Conservation (phyloP, 2,888 invertebrate species). For the Terebella lapidaria region DNA sequence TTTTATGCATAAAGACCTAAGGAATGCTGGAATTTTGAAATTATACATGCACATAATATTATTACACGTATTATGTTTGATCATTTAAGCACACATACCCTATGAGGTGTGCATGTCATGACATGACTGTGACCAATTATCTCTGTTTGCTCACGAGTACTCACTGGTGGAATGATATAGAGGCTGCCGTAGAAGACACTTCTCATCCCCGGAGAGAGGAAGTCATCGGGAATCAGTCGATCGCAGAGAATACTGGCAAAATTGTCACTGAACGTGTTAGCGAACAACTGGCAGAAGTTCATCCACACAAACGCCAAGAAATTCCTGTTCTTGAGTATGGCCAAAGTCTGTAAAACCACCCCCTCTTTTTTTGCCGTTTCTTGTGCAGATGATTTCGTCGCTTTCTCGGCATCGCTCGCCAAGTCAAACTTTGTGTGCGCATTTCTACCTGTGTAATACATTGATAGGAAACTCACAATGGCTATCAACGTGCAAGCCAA, state of each 20-base stretch:
- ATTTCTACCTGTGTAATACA: conserved; percentile 38
- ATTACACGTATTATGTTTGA: too few species aligned
- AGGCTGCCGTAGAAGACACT: conserved; percentile 37
- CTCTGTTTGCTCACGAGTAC: background rate
- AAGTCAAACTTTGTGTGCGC: conserved; percentile 37
- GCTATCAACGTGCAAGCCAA: conserved; percentile 36
- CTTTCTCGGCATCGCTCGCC: background rate
- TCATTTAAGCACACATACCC: too few species aligned
- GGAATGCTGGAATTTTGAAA: too few species aligned
- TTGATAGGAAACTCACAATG: conserved; percentile 31
- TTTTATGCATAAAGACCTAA: too few species aligned
- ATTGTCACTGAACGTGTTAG: conserved; percentile 31
- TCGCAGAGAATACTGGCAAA: conserved; percentile 41
- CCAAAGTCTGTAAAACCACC: conserved; percentile 12
- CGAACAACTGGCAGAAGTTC: conserved; percentile 42
- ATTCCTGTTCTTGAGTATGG: conserved; percentile 34
- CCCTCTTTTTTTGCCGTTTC: background rate
- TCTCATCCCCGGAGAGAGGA: conserved; percentile 28
- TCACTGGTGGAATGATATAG: conserved; percentile 30
- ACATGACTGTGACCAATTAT: too few species aligned
- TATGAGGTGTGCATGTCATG: too few species aligned
- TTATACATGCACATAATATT: too few species aligned
- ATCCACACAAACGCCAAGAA: conserved; percentile 41
- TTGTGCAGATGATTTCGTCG: background rate
- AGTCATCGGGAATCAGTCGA: conserved; percentile 30